These are phyloP conservation scores for Drosophila nebulosa DNA, from an alignment of 1,140 invertebrate species.

Conservation along the genomic window DNA sequence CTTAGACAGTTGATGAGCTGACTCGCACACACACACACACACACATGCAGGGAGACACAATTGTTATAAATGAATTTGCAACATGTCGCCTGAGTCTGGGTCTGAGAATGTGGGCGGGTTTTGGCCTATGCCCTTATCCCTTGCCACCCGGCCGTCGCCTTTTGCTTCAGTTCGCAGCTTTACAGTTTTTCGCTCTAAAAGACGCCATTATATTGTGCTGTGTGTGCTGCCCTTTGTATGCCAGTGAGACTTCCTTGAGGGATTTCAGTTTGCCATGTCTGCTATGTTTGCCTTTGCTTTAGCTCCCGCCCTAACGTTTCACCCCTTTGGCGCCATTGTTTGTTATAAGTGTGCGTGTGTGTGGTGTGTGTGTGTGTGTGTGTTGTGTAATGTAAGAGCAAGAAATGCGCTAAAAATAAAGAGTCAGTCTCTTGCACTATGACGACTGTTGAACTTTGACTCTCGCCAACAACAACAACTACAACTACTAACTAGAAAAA, in stretches of 20 bases:
- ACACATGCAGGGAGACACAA: conserved; percentile 23
- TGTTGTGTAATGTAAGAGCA: no score
- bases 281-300: conserved; percentile 14
- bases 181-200: conserved; percentile 16
- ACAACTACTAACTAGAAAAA: not conserved
- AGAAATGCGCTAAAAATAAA: conserved; percentile 56
- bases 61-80: conserved; percentile 73
- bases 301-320: conserved; percentile 5
- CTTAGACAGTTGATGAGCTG: conserved; percentile 59
- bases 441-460: conserved; percentile 70
- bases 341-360: conserved; percentile 37
- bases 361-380: conserved; percentile 52
- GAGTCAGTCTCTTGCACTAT: conserved; percentile 32
- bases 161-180: conserved; percentile 20
- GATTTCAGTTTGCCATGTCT: conserved; percentile 48
- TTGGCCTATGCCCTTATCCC: conserved; percentile 21
- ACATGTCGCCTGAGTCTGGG: conserved; percentile 28
- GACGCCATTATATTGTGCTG: conserved; percentile 9
- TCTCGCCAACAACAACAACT: conserved; percentile 15
- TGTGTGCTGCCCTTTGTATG: conserved; percentile 34
- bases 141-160: not conserved
- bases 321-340: conserved; percentile 2
- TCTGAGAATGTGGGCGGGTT: conserved; percentile 59
- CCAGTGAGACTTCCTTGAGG: conserved; percentile 47
- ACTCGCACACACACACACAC: conserved; percentile 6